phyloP scores from a whole-genome alignment of 2,888 invertebrate species.

The Hirtodrosophila duncani region DNA sequence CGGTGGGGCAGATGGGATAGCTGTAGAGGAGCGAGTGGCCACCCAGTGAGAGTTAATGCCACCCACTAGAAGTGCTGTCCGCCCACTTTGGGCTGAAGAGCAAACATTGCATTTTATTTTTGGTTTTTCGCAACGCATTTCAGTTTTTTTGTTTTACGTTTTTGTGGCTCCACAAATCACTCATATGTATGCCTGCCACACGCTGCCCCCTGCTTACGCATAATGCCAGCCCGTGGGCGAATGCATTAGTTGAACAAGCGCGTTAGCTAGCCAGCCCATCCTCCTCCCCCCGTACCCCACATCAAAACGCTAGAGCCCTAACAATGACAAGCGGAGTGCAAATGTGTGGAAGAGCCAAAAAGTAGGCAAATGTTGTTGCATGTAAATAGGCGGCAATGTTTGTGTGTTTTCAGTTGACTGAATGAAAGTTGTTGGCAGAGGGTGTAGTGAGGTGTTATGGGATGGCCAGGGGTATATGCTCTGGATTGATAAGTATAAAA shows the following conservation, averaged over 20 bases:
- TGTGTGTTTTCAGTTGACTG: not conserved
- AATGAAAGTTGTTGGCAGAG: no score
- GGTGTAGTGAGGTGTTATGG: no score
- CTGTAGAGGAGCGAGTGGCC: not conserved
- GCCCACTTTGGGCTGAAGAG: constrained; percentile 30
- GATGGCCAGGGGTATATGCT: no score
- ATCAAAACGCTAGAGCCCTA: no score
- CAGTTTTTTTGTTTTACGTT: constrained; percentile 23
- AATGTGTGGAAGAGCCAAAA: constrained; percentile 15
- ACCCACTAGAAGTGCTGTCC: constrained; percentile 56
- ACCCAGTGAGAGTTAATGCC: constrained; percentile 51
- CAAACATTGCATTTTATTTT: constrained; percentile 73
- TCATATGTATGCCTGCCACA: no score
- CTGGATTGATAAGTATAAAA: no score
- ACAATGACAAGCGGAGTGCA: no score
- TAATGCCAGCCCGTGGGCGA: constrained; percentile 64
- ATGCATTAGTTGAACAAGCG: constrained; percentile 57
- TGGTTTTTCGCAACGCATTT: constrained; percentile 45
- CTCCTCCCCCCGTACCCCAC: no score
- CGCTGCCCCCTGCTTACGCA: constrained; percentile 27
- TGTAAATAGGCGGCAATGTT: constrained; percentile 6
- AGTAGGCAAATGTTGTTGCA: constrained; percentile 5
- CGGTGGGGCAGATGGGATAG: constrained; percentile 6
- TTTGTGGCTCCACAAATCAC: constrained; percentile 19
- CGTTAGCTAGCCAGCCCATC: no score